Evolutionary conservation across 2,888 invertebrate genomes (phyloP), one percentile per base, ranked within the genome.

Genomic region (Drosophila multiciliata): DNA sequence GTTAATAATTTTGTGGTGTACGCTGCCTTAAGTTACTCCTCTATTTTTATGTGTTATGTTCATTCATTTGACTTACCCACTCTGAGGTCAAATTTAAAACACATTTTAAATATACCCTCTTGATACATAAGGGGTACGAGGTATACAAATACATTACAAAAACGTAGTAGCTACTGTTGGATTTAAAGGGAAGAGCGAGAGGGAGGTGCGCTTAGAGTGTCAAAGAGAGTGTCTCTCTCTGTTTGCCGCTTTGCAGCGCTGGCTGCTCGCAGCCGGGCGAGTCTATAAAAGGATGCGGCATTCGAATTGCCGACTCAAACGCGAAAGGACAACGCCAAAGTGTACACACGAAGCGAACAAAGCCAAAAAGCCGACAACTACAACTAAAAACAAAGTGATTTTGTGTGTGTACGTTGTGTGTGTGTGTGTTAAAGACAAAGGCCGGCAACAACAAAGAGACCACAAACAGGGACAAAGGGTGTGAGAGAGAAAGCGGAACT

Each of bases 221-320:
- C 20, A 33, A 36, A 29, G 17, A 23, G 54, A 45, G 48, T 3
- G 52, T 38, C 38, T 42, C 32, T 48, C 50, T 33, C 67, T 66
- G 23, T 55, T 32, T 2, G 66, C 48, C 48, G 62, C 66, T 71
- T 78, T 79, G 84, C 73, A 76, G 73, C 66, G 23, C 42, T 55
- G 66, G 60, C 63, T 42, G 64, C 38, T 59, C 60, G 72, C 72
- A 73, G 38, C 81, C 83, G 83, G 75, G 72, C 82, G 67, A 91
- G 85, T 75, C 89, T 92, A 92, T 92, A 92, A 90, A 91, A 92
- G 82, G 70, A 78, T 77, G 90, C 90, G 81, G 86, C 87, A 73
- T 75, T 53, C 75, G 63, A 78, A 76, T 83, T 88, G 87, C 82
- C 87, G 87, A 89, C 89, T 86, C 92, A 92, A 88, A 91, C 90